Evolutionary conservation across 2,113 vertebrate genomes (phyloP), one percentile per base, ranked within the genome.

Genomic region (Chionis minor): DNA sequence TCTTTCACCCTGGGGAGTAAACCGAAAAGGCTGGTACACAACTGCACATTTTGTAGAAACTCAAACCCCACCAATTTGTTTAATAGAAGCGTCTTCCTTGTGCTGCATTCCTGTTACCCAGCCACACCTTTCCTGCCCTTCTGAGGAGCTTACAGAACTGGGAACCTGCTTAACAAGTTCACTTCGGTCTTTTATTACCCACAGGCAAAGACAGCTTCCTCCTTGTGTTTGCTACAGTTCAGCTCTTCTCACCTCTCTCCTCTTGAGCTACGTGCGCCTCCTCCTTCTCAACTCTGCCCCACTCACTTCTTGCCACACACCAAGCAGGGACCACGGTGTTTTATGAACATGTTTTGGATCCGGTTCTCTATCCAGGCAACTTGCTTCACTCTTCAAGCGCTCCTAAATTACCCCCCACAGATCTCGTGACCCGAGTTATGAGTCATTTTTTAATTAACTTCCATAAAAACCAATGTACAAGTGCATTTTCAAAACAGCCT

Each of bases 101-200:
- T 59, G 58, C 75, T 91, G 87, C 95, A 92, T 97, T 96, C 78
- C 91, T 94, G 72, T 85, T 82, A 77, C 62, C 54, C 87, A 95
- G 1, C 93, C 95, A 84, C 72, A 86, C 86, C 70, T 88, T 82
- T 78, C 51, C 47, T 59, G 84, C 74, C 42, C 84, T 90, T 89
- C 73, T 19, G 72, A 90, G 72, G 80, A 88, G 94, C 88, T 94
- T 73, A 74, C 33, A 87, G 59, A 94, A 84, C 91, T 4, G 7
- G 90, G 91, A 97, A 98, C 96, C 89, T 95, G 97, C 94, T 95
- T 30, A 71, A 62, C 97, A 42, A 88, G 95, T 96, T 98, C 71
- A 55, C 5, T 35, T 61, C 11, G 16, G 38, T 59, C 45, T 95
- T 83, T 88, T 93, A 71, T 83, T 69, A 72, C 69, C 61, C 24